Conservation (phyloP, 2,797 vertebrate genomes). For the Hemitrygon akajei region DNA sequence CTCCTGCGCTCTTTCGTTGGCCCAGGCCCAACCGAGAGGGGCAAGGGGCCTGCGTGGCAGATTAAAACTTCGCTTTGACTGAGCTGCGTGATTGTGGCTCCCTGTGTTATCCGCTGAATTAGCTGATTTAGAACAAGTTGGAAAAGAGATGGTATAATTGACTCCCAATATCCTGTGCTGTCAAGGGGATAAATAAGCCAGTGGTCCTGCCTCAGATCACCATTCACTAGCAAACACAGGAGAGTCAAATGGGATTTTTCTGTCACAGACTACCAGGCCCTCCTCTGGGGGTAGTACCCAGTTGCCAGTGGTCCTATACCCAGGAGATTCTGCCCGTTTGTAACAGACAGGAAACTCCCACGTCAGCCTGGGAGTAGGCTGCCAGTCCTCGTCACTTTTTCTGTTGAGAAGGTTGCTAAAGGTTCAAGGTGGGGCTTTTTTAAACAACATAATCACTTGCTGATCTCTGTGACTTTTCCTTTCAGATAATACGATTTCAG, state of each 20-base stretch:
- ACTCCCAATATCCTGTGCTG: background rate
- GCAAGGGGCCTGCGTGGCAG: background rate
- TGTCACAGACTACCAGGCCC: too few species aligned
- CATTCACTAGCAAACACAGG: background rate
- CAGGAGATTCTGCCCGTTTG: background rate
- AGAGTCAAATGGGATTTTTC: background rate
- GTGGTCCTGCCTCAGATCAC: background rate
- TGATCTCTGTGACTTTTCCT: background rate
- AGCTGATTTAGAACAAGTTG: background rate
- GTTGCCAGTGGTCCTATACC: too few species aligned
- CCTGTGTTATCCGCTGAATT: background rate
- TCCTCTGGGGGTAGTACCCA: background rate
- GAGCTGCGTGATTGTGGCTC: too few species aligned
- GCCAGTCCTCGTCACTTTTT: background rate
- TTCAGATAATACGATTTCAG: background rate
- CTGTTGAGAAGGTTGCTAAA: background rate
- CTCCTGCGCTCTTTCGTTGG: background rate
- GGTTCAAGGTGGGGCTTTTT: too few species aligned
- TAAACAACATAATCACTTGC: background rate
- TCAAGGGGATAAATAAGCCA: background rate
- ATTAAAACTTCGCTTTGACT: too few species aligned
- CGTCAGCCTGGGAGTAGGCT: background rate
- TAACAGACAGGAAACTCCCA: background rate
- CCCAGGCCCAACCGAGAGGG: background rate
- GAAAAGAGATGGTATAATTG: background rate